A percentile compares a stretch with the other conserved stretches of the same genome.
Evolutionary conservation across 2,113 vertebrate species (phyloP).

Genomic region (Edolisoma coerulescens): DNA sequence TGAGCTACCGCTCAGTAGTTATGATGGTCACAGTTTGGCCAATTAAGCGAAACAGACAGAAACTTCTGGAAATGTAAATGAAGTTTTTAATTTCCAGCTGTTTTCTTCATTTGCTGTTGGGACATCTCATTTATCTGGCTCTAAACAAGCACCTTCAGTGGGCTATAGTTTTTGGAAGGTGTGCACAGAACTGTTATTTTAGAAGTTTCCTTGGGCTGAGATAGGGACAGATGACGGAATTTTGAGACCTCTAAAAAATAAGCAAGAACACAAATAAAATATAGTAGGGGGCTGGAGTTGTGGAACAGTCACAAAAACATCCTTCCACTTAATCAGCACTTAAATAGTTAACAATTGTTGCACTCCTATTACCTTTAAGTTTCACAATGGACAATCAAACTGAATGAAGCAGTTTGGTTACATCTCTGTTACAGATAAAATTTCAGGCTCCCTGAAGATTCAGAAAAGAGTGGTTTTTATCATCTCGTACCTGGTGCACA

Average conservation of each 20-base stretch:
- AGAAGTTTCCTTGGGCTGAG: background rate
- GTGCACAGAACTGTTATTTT: background rate
- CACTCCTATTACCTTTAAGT: background rate
- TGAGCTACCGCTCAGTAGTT: background rate
- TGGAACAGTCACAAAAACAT: background rate
- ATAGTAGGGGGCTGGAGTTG: background rate
- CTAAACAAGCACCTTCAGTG: background rate
- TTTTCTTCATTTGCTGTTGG: background rate
- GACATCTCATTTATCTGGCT: background rate
- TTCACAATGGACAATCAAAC: conserved; percentile 14
- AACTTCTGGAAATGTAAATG: background rate
- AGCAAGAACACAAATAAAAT: background rate
- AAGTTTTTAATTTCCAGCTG: background rate
- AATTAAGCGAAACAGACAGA: background rate
- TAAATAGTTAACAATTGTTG: background rate
- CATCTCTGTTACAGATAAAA: conserved; percentile 17
- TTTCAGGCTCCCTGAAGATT: conserved; percentile 39
- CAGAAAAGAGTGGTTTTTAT: conserved; percentile 33
- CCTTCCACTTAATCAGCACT: background rate
- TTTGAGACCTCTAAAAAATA: background rate
- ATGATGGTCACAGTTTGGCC: background rate
- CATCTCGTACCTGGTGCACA: background rate
- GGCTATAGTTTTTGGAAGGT: background rate
- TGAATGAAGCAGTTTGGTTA: background rate
- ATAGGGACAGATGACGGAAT: background rate